These are phyloP conservation scores for Brachypteracias leptosomus DNA, from an alignment of 2,113 vertebrate species.

Conservation along the genomic window DNA sequence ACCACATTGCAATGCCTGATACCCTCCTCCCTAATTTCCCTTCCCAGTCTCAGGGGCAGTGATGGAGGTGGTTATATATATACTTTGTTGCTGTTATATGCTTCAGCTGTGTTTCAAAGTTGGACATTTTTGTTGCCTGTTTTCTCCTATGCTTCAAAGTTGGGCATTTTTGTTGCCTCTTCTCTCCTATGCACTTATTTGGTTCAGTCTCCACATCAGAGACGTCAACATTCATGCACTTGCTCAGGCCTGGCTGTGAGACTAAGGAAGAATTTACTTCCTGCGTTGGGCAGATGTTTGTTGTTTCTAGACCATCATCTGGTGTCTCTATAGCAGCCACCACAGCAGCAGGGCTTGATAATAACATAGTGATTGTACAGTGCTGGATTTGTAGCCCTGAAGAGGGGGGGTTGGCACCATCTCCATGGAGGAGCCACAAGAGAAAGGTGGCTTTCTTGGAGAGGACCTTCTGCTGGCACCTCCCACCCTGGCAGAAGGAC, in stretches of 20 bases:
- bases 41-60: not conserved
- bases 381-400: not conserved
- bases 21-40: not conserved
- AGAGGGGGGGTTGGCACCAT: not conserved
- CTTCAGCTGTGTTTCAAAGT: not conserved
- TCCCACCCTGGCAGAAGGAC: not conserved
- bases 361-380: not conserved
- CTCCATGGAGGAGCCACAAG: not conserved
- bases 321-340: not conserved
- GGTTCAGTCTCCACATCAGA: not conserved
- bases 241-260: too few species aligned
- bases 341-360: not conserved
- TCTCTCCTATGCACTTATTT: not conserved
- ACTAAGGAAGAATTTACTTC: not conserved
- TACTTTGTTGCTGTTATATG: not conserved
- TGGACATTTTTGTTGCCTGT: not conserved
- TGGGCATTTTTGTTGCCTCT: not conserved
- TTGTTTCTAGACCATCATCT: not conserved
- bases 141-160: not conserved
- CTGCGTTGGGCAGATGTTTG: not conserved
- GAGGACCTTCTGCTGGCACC: not conserved
- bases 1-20: fast-evolving
- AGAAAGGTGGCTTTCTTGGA: not conserved
- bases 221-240: not conserved
- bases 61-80: not conserved